Conservation (phyloP, 2,797 vertebrate species). For the Scleropages formosus region DNA sequence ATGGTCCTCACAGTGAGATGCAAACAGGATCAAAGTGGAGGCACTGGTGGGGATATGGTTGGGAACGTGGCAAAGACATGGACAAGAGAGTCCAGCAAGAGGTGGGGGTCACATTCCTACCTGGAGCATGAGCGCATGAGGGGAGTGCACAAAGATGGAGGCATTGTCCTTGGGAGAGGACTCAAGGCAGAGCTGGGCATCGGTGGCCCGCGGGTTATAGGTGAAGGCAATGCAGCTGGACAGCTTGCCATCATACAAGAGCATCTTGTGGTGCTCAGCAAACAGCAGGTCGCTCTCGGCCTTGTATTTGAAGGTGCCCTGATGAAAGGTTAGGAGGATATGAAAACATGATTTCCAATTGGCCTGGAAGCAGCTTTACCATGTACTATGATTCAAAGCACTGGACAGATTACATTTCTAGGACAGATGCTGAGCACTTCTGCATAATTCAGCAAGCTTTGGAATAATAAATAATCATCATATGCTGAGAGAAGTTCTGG, state of each 20-base stretch:
- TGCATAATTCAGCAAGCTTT: background rate
- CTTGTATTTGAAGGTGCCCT: conserved; percentile 97
- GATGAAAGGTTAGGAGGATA: conserved; percentile 30
- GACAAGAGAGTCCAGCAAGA: background rate
- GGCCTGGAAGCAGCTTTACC: background rate
- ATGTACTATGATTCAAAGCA: background rate
- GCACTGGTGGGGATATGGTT: conserved; percentile 9
- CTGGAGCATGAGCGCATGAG: conserved; percentile 98
- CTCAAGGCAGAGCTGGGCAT: conserved; percentile 96
- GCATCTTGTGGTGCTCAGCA: conserved; percentile 89
- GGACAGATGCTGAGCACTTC: background rate
- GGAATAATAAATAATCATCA: background rate
- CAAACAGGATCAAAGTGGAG: conserved; percentile 32
- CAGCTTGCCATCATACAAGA: conserved; percentile 96
- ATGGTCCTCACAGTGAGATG: background rate
- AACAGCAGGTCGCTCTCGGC: conserved; percentile 97
- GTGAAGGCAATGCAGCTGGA: conserved; percentile 86
- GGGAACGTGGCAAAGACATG: background rate
- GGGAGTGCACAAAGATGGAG: conserved; percentile 97
- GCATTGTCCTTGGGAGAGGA: conserved; percentile 95
- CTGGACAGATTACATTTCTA: background rate
- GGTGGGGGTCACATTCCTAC: conserved; percentile 58
- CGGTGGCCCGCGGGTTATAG: conserved; percentile 94
- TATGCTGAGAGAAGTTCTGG: background rate
- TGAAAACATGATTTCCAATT: background rate